Conservation (phyloP, 30 jellyfish, hydroid and myxozoan species). For the Turritopsis rubra region DNA sequence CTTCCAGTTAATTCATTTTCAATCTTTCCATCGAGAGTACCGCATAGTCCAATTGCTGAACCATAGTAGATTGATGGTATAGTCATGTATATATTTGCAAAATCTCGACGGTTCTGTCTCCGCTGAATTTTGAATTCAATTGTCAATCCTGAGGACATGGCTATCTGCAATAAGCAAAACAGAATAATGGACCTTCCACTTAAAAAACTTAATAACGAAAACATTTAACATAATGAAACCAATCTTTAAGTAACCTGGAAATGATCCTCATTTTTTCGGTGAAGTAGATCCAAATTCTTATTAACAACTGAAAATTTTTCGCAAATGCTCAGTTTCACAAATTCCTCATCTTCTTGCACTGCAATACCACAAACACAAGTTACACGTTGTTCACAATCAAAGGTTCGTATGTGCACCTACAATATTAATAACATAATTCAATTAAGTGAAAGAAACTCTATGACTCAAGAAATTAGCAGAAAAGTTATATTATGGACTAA, state of each 20-base stretch:
- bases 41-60: slow-evolving; percentile 26
- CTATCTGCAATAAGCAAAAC: neutral
- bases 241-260: neutral
- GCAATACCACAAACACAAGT: slow-evolving; percentile 22
- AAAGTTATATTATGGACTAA: too few species aligned
- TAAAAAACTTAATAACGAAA: neutral
- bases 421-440: neutral
- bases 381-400: slow-evolving; percentile 6
- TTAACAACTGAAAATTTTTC: neutral
- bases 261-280: neutral
- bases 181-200: neutral
- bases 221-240: neutral
- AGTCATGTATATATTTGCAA: slow-evolving; percentile 7
- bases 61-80: slow-evolving; percentile 19
- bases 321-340: neutral
- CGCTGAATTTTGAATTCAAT: slow-evolving; percentile 1
- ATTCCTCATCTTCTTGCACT: neutral
- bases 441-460: too few species aligned
- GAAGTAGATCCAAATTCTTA: neutral
- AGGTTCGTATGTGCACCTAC: slow-evolving; percentile 22
- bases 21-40: slow-evolving; percentile 10
- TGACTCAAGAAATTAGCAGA: too few species aligned
- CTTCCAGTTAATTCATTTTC: slow-evolving; percentile 5
- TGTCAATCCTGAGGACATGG: neutral
- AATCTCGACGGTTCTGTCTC: neutral